Base-by-base conservation (phyloP, 64 coral and sea anemone species). In the Platygyra sinensis region DNA sequence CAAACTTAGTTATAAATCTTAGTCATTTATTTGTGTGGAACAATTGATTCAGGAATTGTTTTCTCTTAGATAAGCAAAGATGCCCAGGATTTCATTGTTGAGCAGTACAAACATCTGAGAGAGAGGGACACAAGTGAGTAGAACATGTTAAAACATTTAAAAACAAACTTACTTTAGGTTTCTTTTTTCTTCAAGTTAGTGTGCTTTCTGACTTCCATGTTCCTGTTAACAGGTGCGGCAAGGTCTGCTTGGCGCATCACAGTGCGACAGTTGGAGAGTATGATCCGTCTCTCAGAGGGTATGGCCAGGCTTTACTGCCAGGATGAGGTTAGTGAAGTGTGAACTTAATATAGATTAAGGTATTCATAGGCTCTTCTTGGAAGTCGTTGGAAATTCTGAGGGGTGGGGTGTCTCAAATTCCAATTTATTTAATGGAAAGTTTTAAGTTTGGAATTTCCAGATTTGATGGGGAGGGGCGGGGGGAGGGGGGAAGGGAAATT, bases 271-370 rank as follows among this genome's bases (percentile, higher is more conserved):
- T 89, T 99, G 42, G 97, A 99, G 59, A 99, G 97, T 49, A 99
- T 99, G 97, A 99, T 99, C 85, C 94, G 97, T 76, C 89, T 99
- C 29, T 99, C 97, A 22, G 97, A 99, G 83, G 97, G 90, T 62
- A 99, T 99, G 91, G 97, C 97, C 63, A 93, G 97, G 33, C 85
- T 99, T 8, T 99, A 95, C 76, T 99, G 97, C 60, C 93, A 88
- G 74, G 97, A 99, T 89, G 74, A 95, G 80, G 97, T 96, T 80
- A 78, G 59, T 72, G 16, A 13, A 9, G 22, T 42, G 50, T n/a
- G n/a, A n/a, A n/a, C n/a, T n/a, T n/a, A n/a, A n/a, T n/a, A n/a
- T 3, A 29, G 15, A n/a, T 10, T 59, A 33, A 46, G 7, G 7
- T 46, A 8, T 8, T 6, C 42, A 4, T 46, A 46, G 3, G 0